Percentiles rank a stretch among this genome's conserved stretches.
These are phyloP conservation scores for Meloe dianella DNA, from an alignment of 2,888 invertebrate genomes.

Conservation along the genomic window DNA sequence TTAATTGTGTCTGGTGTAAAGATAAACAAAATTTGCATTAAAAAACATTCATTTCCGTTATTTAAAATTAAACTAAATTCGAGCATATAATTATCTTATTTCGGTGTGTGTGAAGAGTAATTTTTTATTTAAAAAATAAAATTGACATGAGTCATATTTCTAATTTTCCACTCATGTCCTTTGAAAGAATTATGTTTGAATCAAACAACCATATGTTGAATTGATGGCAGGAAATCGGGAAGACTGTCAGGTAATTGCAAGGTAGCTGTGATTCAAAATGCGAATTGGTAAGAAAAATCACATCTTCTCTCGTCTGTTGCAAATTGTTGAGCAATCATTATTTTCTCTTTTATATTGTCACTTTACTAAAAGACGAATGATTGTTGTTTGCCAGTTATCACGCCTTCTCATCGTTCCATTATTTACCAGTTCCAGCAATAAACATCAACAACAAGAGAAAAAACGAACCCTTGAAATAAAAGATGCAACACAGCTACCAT, in stretches of 20 bases:
- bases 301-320: neutral
- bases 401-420: conserved; percentile 48
- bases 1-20: neutral
- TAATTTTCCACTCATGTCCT: neutral
- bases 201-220: neutral
- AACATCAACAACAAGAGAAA: conserved; percentile 44
- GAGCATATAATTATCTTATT: neutral
- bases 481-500: conserved; percentile 26
- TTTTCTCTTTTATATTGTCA: neutral
- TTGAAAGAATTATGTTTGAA: neutral
- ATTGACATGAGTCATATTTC: neutral
- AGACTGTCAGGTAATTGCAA: neutral
- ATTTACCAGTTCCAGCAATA: conserved; percentile 43
- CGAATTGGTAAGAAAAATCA: neutral
- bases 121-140: neutral
- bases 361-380: neutral
- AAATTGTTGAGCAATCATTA: neutral
- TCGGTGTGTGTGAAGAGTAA: neutral
- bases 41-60: neutral
- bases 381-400: conserved; percentile 43
- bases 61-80: neutral
- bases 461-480: conserved; percentile 30
- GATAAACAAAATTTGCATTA: neutral
- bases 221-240: neutral
- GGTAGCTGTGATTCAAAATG: neutral